Percentiles rank a stretch among this genome's conserved stretches.
phyloP scores from a whole-genome alignment of 2,797 vertebrate species.

The Crocodylus rhombifer region DNA sequence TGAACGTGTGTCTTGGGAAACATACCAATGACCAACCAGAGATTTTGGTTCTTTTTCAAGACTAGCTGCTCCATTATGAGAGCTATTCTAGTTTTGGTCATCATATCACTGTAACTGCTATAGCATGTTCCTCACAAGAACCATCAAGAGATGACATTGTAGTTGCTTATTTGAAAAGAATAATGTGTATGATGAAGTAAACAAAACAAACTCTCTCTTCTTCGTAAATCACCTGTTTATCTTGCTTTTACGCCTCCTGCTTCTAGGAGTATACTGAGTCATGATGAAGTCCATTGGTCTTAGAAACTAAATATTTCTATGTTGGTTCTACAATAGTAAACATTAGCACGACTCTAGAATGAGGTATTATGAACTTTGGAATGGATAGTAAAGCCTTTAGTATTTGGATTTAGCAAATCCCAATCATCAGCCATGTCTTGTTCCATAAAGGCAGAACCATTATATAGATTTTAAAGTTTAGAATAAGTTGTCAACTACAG shows the following conservation, averaged over 20 bases:
- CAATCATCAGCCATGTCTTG: not conserved
- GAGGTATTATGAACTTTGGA: not conserved
- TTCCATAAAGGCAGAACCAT: not conserved
- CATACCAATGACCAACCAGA: too few species aligned
- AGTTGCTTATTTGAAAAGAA: too few species aligned
- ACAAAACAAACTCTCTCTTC: not conserved
- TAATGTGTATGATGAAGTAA: not conserved
- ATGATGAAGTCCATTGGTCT: not conserved
- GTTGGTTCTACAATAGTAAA: not conserved
- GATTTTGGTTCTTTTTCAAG: not conserved
- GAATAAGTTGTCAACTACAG: not conserved
- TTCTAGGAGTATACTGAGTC: slow-evolving; percentile 36
- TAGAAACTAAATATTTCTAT: not conserved
- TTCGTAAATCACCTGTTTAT: not conserved
- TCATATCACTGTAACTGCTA: not conserved
- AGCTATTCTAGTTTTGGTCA: not conserved
- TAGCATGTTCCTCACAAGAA: too few species aligned
- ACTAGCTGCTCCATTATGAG: not conserved
- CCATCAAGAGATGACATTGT: too few species aligned
- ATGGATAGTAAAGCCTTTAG: not conserved
- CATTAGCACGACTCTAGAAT: not conserved
- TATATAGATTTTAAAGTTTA: not conserved
- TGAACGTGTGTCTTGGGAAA: too few species aligned
- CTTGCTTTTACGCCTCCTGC: not conserved
- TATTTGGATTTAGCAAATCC: not conserved